Evolutionary conservation across 2,797 vertebrate genomes (phyloP), one percentile per base, ranked within the genome.

Genomic region (Triplophysa bombifrons): DNA sequence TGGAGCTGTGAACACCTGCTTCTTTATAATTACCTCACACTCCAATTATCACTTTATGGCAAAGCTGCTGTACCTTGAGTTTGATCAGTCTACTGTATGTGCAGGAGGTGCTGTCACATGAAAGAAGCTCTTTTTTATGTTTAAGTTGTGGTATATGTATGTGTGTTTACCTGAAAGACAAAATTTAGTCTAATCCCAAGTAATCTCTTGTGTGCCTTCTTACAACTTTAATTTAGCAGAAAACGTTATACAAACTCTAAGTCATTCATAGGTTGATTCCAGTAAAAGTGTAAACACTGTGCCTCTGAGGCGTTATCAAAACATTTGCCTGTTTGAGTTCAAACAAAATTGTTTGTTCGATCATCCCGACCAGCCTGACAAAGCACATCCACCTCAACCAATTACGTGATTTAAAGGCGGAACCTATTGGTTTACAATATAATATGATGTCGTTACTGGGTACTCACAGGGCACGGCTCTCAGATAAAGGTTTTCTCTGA

Each of bases 401-500:
- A 19, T 51, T 3, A 63, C 38, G 30, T 22, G 30, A n/a, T 10
- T 64, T 25, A 4, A 19, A 19, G 25, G 10, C 9, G 19, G n/a
- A 19, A 12, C 53, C 53, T 17, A 34, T 68, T 14, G n/a, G 22
- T 63, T 34, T 9, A 30, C 27, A 61, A 61, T 34, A 61, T 16
- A 63, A 51, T 51, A 41, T 19, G 19, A 41, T 13, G 19, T 41
- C 11, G n/a, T 20, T 11, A 14, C 0, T 30, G 66, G 65, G 22
- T 41, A 88, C 89, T 89, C 79, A 94, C 94, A 94, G 51, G 93
- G 93, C 0, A 94, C 92, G 0, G 94, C 92, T 0, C 93, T 87
- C 85, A 94, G 91, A 84, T 94, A 94, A 51, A 94, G 92, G 87
- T 94, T 94, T 84, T 94, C 93, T 66, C 94, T 89, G 88, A 94